These are phyloP conservation scores for Gymnoscopelus braueri DNA, from an alignment of 2,797 vertebrate species.

Conservation along the genomic window DNA sequence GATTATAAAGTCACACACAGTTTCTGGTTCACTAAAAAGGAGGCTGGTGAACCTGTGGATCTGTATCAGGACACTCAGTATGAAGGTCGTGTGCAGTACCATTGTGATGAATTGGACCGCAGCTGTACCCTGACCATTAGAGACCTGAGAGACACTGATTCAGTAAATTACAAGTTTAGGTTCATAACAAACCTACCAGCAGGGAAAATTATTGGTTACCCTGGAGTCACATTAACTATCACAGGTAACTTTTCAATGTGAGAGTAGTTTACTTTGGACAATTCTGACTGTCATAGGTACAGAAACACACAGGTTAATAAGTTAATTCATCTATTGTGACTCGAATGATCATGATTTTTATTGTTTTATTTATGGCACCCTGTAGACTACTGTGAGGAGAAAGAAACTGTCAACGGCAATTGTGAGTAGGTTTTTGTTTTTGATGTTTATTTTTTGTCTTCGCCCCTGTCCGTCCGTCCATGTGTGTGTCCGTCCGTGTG, in stretches of 20 bases:
- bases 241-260: constrained; percentile 28
- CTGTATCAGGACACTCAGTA: constrained; percentile 4
- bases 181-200: not conserved
- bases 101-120: accelerated
- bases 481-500: too few species aligned
- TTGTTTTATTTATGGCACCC: too few species aligned
- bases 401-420: too few species aligned
- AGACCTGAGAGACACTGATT: constrained; percentile 37
- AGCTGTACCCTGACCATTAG: constrained; percentile 11
- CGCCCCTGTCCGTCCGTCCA: too few species aligned
- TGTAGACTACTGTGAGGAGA: constrained; percentile 17
- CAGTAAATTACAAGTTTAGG: constrained; percentile 36
- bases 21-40: constrained; percentile 8
- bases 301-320: not conserved
- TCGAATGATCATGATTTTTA: not conserved
- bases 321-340: not conserved
- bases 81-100: constrained; percentile 11
- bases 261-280: too few species aligned
- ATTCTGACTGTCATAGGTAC: constrained; percentile 27
- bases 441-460: too few species aligned
- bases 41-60: not conserved
- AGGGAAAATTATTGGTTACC: not conserved
- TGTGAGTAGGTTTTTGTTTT: too few species aligned
- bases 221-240: constrained; percentile 28
- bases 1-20: not conserved